Evolutionary conservation across 35 echinoderm and acorn worm genomes (phyloP), one percentile per base, ranked within the genome.

Genomic region (Apostichopus japonicus): DNA sequence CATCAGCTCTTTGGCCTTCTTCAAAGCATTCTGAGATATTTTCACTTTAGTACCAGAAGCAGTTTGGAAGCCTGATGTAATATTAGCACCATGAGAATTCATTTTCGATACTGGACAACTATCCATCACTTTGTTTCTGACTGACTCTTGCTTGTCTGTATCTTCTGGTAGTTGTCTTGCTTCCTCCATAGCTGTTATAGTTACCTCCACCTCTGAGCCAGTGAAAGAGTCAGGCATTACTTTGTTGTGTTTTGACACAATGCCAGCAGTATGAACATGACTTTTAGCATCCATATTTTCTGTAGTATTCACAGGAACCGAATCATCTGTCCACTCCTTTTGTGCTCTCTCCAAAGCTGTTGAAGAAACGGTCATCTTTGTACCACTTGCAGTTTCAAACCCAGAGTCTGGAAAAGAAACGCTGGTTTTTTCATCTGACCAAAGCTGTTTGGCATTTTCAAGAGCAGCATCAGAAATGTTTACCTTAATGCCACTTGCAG

Each of bases 11-110:
- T 87, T 91, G n/a, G 95, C 92, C 56, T 75, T 94, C 21, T 54
- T 8, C 53, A 96, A 25, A 6, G 92, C 92, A 84, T 91, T 72
- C 25, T 92, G 54, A 65, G 89, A 87, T 51, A 96, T 79, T n/a
- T 93, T 9, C 51, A 96, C 84, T 92, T 79, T 96, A 10, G 59
- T 79, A 44, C 95, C 95, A 65, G 56, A 55, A 11, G 88, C 95
- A 24, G 92, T 93, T 88, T 96, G 88, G 56, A 94, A 93, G n/a
- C 95, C 95, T 72, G 78, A 79, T 25, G 53, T 61, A 23, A 15
- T 5, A 51, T 19, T 22, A 8, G 63, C 33, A 44, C 33, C 33
- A 1, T 44, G 33, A 44, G 33, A 3, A 44, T 44, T 44, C 57
- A 8, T 61, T 8, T 61, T 61, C 0, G 57, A 61, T 13, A 61